Percentiles rank a stretch among this genome's conserved stretches.
Conservation (phyloP, 92 coral and sea anemone genomes). For the Epizoanthus illoricatus region DNA sequence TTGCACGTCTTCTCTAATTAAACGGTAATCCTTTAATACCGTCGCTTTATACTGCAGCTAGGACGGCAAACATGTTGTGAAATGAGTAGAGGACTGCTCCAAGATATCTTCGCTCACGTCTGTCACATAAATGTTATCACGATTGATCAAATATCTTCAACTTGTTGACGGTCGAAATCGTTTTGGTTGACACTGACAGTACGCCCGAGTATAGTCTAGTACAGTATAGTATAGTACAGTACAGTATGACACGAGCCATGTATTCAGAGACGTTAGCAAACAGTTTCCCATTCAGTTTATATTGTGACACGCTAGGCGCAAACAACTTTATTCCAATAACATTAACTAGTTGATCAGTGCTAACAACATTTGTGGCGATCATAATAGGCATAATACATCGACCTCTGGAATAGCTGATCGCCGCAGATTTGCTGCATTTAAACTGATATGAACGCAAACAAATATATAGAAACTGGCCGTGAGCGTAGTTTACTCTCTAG, state of each 20-base stretch:
- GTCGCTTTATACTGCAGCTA: conserved; percentile 4
- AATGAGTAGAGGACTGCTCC: background rate
- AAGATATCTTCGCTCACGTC: background rate
- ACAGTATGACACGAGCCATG: background rate
- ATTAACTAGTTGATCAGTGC: conserved; percentile 2
- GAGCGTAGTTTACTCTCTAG: too few species aligned
- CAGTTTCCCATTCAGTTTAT: background rate
- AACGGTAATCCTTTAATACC: conserved; percentile 25
- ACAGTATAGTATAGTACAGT: too few species aligned
- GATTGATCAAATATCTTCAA: conserved; percentile 20
- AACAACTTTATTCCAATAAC: conserved; percentile 6
- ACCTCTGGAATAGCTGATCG: background rate
- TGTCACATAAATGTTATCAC: conserved; percentile 15
- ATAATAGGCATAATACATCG: background rate
- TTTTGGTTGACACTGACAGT: background rate
- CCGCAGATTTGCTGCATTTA: too few species aligned
- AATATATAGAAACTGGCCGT: too few species aligned
- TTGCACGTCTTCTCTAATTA: conserved; percentile 9
- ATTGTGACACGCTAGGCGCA: background rate
- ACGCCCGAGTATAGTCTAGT: too few species aligned
- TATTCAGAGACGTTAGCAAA: conserved; percentile 17
- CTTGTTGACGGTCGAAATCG: conserved; percentile 5
- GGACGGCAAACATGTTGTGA: background rate
- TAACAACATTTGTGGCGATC: background rate
- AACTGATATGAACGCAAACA: too few species aligned